phyloP scores from a whole-genome alignment of 2,797 vertebrate genomes.

The Cirrhinus molitorella region DNA sequence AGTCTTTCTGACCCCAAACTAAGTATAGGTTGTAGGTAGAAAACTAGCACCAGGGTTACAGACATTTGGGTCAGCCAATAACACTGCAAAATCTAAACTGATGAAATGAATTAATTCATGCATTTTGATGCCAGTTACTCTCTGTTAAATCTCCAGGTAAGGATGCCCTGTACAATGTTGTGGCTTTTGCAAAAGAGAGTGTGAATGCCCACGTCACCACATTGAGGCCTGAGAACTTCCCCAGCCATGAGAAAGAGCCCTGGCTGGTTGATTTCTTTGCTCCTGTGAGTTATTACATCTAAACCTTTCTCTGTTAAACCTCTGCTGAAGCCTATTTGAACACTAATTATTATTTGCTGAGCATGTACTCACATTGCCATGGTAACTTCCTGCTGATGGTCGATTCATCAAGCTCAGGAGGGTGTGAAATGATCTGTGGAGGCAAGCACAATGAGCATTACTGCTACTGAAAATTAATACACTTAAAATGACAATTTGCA shows the following conservation, averaged over 20 bases:
- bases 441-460: not conserved
- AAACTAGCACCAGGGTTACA: not conserved
- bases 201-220: conserved; percentile 93
- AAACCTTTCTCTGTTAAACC: not conserved
- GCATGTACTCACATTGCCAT: not conserved
- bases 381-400: not conserved
- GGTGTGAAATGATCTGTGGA: not conserved
- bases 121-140: not conserved
- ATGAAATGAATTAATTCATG: no score
- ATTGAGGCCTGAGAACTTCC: conserved; percentile 94
- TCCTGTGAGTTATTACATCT: conserved; percentile 82
- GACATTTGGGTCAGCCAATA: not conserved
- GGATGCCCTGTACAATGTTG: conserved; percentile 91
- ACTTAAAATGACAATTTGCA: not conserved
- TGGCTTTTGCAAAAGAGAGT: conserved; percentile 95
- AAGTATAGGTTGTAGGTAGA: not conserved
- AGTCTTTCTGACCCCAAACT: no score
- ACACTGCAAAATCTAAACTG: not conserved
- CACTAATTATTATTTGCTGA: not conserved
- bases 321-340: not conserved
- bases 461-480: not conserved
- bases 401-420: not conserved
- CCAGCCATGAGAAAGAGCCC: conserved; percentile 89
- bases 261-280: conserved; percentile 99
- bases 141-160: conserved; percentile 80